Evolutionary conservation across 92 coral and sea anemone species (phyloP).

Genomic region (Plumapathes pennacea): DNA sequence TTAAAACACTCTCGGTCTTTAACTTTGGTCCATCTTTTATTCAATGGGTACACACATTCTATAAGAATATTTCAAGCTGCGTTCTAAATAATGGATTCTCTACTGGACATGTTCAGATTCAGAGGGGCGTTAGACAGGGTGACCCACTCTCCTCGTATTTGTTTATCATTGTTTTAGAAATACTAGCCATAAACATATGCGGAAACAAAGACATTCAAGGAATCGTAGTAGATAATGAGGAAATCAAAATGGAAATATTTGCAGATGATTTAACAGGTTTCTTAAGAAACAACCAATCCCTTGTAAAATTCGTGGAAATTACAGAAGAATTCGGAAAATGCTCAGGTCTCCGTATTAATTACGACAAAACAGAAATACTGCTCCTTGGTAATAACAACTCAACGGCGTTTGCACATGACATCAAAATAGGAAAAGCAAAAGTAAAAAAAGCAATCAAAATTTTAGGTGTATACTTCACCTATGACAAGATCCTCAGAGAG

Average conservation of each 20-base stretch:
- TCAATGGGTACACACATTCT: slow-evolving; percentile 12
- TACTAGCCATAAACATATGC: neutral
- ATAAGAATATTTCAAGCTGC: slow-evolving; percentile 9
- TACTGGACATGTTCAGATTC: slow-evolving; percentile 8
- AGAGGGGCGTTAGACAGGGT: slow-evolving; percentile 13
- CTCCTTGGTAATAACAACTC: slow-evolving; percentile 15
- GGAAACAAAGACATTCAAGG: slow-evolving; percentile 9
- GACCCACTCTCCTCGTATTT: slow-evolving; percentile 10
- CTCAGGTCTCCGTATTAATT: slow-evolving; percentile 23
- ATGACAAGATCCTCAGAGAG: neutral
- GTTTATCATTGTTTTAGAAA: slow-evolving; percentile 5
- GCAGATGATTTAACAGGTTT: slow-evolving; percentile 46
- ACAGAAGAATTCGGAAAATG: slow-evolving; percentile 4
- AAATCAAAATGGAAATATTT: slow-evolving; percentile 9
- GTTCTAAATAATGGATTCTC: slow-evolving; percentile 21
- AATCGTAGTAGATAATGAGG: neutral
- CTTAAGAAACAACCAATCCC: slow-evolving; percentile 3
- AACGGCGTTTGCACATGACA: too few relatives aligned
- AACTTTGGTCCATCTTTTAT: slow-evolving; percentile 14
- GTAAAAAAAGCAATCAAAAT: neutral
- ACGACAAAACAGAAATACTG: slow-evolving; percentile 45
- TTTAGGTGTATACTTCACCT: slow-evolving; percentile 12
- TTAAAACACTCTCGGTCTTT: neutral
- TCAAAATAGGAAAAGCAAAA: too few relatives aligned
- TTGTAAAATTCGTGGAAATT: neutral